Evolutionary conservation across 2,797 vertebrate species (phyloP), one percentile per base, ranked within the genome.

Genomic region (Typhlichthys eigenmanni): DNA sequence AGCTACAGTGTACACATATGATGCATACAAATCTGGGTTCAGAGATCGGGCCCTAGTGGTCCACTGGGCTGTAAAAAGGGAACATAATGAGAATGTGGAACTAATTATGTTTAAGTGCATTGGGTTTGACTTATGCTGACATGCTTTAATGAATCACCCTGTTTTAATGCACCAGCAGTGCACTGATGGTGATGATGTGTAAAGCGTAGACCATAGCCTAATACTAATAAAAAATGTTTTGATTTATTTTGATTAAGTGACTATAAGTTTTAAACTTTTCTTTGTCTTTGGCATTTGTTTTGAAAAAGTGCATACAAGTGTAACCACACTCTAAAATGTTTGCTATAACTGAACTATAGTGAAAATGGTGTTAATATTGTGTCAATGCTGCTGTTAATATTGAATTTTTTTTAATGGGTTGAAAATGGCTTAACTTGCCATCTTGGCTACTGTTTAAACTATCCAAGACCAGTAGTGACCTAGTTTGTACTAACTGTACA

Each of bases 61-160:
- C 68, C 76, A 76, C 32, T 78, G 76, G 71, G 69, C 66, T 79
- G 78, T 78, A 67, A 78, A 48, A 82, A 71, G 10, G 6, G 47
- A 83, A 56, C 50, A 58, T 66, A 68, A 81, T 60, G 55, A 47
- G 65, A 78, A 67, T 69, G 49, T 60, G 53, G 69, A 71, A 74
- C 81, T 80, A 69, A 86, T 80, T 83, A 77, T 72, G 50, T 24
- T 66, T 68, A 69, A 82, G 78, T 85, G 72, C 77, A 70, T 82
- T 78, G 70, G 67, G 60, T 60, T 47, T 58, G 59, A 72, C 48
- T 54, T 61, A 38, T 53, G 19, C 61, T 50, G 13, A 75, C 67
- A 79, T 56, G 57, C 51, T 5, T 76, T 67, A 80, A 79, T 78
- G 75, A 85, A 76, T 79, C 59, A 68, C 54, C 19, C 8, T 32